phyloP scores from a whole-genome alignment of 2,888 invertebrate genomes.

The Ethmia dodecea region DNA sequence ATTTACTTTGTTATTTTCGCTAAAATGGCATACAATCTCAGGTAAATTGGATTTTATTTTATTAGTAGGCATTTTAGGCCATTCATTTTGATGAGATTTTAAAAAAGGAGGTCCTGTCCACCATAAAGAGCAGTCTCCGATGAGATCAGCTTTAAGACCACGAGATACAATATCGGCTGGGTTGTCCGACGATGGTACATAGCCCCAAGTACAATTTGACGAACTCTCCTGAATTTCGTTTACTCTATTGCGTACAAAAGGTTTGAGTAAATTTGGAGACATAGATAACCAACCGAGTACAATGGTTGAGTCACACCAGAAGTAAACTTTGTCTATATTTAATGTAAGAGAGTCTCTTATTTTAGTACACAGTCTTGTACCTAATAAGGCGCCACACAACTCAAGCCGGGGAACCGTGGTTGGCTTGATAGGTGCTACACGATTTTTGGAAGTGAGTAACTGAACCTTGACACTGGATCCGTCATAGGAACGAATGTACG shows the following conservation, averaged over 20 bases:
- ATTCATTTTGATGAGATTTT: background rate
- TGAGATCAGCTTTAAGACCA: slow-evolving; percentile 16
- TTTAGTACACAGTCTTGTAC: slow-evolving; percentile 8
- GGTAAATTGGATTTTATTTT: background rate
- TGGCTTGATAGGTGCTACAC: slow-evolving; percentile 13
- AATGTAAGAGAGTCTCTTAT: slow-evolving; percentile 2
- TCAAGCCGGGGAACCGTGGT: slow-evolving; percentile 14
- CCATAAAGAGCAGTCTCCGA: slow-evolving; percentile 17
- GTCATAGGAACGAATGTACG: slow-evolving; percentile 2
- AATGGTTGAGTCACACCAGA: slow-evolving; percentile 22
- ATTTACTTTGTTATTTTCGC: too few relatives aligned
- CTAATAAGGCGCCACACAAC: slow-evolving; percentile 14
- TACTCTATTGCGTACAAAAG: slow-evolving; percentile 23
- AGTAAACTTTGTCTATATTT: background rate
- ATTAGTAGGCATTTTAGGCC: slow-evolving; percentile 3
- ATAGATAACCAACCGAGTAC: slow-evolving; percentile 22
- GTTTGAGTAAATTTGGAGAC: slow-evolving; percentile 14
- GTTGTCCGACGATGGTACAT: slow-evolving; percentile 22
- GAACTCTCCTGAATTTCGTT: slow-evolving; percentile 24
- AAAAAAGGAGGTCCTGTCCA: slow-evolving; percentile 22
- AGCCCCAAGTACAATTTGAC: slow-evolving; percentile 16
- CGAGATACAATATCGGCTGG: slow-evolving; percentile 26
- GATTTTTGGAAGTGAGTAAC: slow-evolving; percentile 4
- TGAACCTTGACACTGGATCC: slow-evolving; percentile 1
- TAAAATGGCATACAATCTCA: too few relatives aligned